A percentile compares a stretch with the other conserved stretches of the same genome.
phyloP scores from a whole-genome alignment of 2,888 invertebrate genomes.

The Linnaemya vulpina region DNA sequence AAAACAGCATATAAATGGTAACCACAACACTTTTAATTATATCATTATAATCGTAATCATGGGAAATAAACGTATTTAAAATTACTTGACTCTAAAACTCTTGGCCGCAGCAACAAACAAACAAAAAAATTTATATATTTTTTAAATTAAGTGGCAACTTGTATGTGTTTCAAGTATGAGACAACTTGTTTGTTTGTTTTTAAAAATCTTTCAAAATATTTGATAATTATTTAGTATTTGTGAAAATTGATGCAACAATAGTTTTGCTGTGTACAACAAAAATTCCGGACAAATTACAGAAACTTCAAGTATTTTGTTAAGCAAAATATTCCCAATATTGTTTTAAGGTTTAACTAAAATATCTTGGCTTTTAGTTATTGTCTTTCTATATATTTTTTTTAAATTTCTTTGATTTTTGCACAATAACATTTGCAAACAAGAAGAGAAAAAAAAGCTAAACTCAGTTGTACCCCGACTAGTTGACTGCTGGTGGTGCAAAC shows the following conservation, averaged over 20 bases:
- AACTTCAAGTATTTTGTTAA: constrained; percentile 44
- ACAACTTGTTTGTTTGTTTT: background rate
- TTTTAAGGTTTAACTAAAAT: constrained; percentile 27
- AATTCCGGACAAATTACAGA: constrained; percentile 45
- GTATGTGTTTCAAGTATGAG: background rate
- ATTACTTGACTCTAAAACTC: constrained; percentile 15
- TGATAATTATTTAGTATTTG: constrained; percentile 5
- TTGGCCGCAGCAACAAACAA: constrained; percentile 5
- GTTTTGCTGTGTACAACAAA: constrained; percentile 8
- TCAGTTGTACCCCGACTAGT: constrained; percentile 7
- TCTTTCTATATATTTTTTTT: background rate
- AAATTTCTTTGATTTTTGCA: constrained; percentile 62
- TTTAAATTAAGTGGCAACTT: background rate
- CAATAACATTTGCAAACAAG: constrained; percentile 47
- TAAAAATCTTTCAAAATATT: constrained; percentile 26
- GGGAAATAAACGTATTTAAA: constrained; percentile 32
- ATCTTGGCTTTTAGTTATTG: background rate
- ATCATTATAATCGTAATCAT: constrained; percentile 29
- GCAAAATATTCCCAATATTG: constrained; percentile 71
- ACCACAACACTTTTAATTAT: constrained; percentile 32
- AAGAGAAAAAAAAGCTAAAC: constrained; percentile 19
- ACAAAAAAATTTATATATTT: background rate
- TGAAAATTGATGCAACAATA: constrained; percentile 57
- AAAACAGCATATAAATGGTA: background rate
- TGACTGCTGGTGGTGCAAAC: background rate